Base-by-base conservation (phyloP, 2,888 invertebrate species). In the Oscheius sp. region DNA sequence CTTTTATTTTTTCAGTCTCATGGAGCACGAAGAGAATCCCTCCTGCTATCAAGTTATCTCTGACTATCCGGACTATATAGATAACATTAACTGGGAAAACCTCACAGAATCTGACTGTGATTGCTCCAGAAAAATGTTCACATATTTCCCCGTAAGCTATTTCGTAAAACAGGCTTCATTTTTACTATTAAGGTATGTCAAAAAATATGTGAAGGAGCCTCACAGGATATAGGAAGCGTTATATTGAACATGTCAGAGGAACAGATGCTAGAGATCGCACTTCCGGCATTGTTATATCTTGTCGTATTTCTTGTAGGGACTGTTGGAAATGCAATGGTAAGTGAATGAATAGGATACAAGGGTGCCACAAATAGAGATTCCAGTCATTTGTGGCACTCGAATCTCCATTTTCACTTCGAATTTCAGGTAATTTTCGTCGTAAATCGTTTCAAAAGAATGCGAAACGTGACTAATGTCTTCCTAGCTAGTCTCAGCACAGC, bases 401-500 rank as follows among this genome's bases (percentile, higher is more conserved):
- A 4, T 12, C 41, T 41, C 41, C 12, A 6, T 17, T 6, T 41
- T 41, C 12, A 14, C 12, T 20, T 20, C 44, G 2, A 26, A 36
- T 56, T 63, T 2, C 67, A 78, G 78, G 80, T 80, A 30, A 80
- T 80, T 22, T 79, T 80, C 64, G 80, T 80, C 3, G 80, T 80
- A 12, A 80, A 80, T 51, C 76, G 80, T n/a, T 80, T 80, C 71
- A 76, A 75, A 44, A 33, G 80, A 50, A 80, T 80, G 80, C 72
- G 79, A 2, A 90, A 89, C 80, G 90, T 88, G 47, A 91, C 91
- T 26, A 92, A 92, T 83, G 89, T 91, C 54, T 91, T 92, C 82
- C 88, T 92, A 44, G 90, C 91, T 22, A 91, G 91, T 77, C 87
- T 92, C 68, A 91, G 91, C 6, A 90, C 90, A 0, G 91, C 91